Conservation (phyloP, 1,140 invertebrate species). For the Musca domestica region DNA sequence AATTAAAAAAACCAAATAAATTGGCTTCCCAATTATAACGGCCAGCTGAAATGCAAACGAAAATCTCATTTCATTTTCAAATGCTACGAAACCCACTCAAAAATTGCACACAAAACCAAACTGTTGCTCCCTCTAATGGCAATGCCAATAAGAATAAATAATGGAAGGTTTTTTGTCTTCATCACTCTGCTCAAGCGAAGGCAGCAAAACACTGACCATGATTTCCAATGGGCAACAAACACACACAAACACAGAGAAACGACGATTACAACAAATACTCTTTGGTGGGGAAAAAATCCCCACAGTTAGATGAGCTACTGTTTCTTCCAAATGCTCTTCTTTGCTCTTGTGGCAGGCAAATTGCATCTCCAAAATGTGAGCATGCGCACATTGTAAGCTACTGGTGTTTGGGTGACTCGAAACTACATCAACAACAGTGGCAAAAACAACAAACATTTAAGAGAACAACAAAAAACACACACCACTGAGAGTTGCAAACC, state of each 20-base stretch:
- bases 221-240: no score
- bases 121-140: conserved; percentile 14
- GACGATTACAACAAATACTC: background rate
- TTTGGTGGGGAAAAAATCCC: background rate
- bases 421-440: background rate
- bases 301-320: background rate
- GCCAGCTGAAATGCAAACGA: no score
- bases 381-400: conserved; percentile 10
- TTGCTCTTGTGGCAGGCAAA: no score
- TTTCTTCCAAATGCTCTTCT: background rate
- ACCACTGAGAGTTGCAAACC: no score
- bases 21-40: no score
- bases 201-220: no score
- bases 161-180: no score
- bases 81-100: conserved; percentile 5
- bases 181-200: no score
- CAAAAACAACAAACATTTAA: no score
- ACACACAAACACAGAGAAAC: background rate
- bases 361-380: conserved; percentile 3
- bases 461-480: no score
- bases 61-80: background rate
- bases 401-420: background rate
- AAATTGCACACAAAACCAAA: background rate
- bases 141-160: background rate
- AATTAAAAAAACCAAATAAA: no score